These are phyloP conservation scores for Baccha elongata DNA, from an alignment of 2,888 invertebrate species.

Conservation along the genomic window DNA sequence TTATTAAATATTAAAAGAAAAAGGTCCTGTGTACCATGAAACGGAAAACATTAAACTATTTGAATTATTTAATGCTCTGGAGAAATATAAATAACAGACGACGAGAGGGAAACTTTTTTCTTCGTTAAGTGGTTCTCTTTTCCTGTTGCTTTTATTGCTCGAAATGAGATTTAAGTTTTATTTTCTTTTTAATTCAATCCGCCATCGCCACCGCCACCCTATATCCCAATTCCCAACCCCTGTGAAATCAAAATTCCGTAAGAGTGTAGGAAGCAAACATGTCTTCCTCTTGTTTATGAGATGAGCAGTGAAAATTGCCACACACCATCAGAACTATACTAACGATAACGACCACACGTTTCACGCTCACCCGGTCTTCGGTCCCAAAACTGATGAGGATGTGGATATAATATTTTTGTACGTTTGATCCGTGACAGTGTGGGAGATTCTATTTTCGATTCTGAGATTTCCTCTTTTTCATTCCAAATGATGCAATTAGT, in stretches of 20 bases:
- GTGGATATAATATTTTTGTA: slow-evolving; percentile 19
- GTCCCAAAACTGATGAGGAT: slow-evolving; percentile 3
- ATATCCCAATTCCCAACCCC: not conserved
- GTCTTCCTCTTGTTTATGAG: slow-evolving; percentile 55
- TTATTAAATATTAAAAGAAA: slow-evolving; percentile 6
- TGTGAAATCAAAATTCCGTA: slow-evolving; percentile 4
- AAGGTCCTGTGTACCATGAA: slow-evolving; percentile 9
- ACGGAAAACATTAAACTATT: slow-evolving; percentile 47
- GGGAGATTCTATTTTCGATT: slow-evolving; percentile 66
- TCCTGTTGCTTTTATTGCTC: slow-evolving; percentile 46
- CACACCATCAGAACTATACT: slow-evolving; percentile 53
- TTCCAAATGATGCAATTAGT: slow-evolving; percentile 72
- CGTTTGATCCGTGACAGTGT: slow-evolving; percentile 24
- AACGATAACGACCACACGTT: slow-evolving; percentile 54
- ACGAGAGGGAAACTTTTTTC: slow-evolving; percentile 26
- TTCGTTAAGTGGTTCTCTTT: slow-evolving; percentile 50
- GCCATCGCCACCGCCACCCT: slow-evolving; percentile 22
- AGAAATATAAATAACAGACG: slow-evolving; percentile 25
- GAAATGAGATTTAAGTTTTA: slow-evolving; percentile 52
- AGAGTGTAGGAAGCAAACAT: not conserved
- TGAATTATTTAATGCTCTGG: slow-evolving; percentile 58
- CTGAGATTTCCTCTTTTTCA: slow-evolving; percentile 45
- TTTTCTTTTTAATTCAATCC: slow-evolving; percentile 57
- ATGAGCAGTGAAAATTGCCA: slow-evolving; percentile 68
- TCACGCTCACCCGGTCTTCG: slow-evolving; percentile 41